Evolutionary conservation across 1,140 invertebrate species (phyloP).

Genomic region (Euwallacea fornicatus): DNA sequence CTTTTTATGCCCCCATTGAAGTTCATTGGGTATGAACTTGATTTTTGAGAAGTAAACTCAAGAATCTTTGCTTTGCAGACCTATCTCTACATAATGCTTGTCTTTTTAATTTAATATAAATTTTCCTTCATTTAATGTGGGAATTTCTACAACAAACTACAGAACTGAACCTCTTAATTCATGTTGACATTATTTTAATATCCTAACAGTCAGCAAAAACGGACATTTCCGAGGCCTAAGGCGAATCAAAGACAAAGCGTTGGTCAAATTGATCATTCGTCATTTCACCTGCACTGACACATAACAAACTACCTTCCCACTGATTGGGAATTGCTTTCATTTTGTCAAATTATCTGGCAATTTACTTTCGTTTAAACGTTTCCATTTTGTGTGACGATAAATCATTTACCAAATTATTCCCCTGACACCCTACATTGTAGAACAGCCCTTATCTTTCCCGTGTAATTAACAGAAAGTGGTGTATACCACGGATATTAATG

Average conservation of each 20-base stretch:
- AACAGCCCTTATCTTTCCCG: constrained; percentile 19
- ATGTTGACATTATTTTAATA: too few species aligned
- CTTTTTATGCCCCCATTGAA: too few species aligned
- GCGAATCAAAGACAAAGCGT: not conserved
- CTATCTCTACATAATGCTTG: too few species aligned
- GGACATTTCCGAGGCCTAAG: too few species aligned
- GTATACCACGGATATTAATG: constrained; percentile 22
- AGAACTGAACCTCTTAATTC: too few species aligned
- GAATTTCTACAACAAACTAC: too few species aligned
- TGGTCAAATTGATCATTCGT: not conserved
- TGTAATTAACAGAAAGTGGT: constrained; percentile 31
- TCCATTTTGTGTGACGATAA: constrained; percentile 17
- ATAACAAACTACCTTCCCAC: constrained; percentile 1
- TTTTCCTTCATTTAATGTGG: too few species aligned
- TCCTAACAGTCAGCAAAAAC: too few species aligned
- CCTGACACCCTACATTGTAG: constrained; percentile 9
- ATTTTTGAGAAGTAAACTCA: too few species aligned
- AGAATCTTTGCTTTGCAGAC: too few species aligned
- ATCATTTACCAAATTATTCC: constrained; percentile 16
- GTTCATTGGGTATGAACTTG: too few species aligned
- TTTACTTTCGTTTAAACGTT: constrained; percentile 16
- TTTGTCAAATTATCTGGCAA: constrained; percentile 20
- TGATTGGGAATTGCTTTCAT: constrained; percentile 1
- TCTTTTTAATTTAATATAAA: too few species aligned
- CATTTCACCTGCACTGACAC: constrained; percentile 3